Conservation (phyloP, 2,113 vertebrate species). For the Triplophysa siluroides region DNA sequence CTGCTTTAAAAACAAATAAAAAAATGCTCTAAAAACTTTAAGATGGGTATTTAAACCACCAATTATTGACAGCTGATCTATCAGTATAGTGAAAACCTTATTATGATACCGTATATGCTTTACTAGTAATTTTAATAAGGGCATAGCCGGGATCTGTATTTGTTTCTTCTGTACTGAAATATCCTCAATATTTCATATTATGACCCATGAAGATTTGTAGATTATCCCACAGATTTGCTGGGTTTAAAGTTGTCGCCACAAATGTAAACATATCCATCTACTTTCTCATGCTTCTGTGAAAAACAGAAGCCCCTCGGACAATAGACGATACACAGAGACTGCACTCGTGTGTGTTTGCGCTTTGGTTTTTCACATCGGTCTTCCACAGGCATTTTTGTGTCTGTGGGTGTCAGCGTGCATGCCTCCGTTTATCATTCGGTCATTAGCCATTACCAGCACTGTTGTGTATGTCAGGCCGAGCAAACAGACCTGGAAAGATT, state of each 20-base stretch:
- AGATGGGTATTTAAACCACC: too few species aligned
- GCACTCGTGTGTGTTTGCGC: conserved; percentile 33
- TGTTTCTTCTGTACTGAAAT: not conserved
- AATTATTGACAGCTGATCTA: too few species aligned
- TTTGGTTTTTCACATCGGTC: conserved; percentile 35
- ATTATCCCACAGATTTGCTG: conserved; percentile 15
- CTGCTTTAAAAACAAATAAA: too few species aligned
- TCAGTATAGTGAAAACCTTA: too few species aligned
- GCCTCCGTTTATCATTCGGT: conserved; percentile 19
- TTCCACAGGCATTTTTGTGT: conserved; percentile 34
- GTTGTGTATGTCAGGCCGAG: conserved; percentile 59
- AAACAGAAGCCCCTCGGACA: conserved; percentile 40
- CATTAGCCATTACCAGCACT: conserved; percentile 36
- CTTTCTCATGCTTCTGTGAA: conserved; percentile 35
- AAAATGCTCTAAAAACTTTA: too few species aligned
- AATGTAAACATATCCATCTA: conserved; percentile 38
- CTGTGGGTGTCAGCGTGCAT: not conserved
- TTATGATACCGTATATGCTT: too few species aligned
- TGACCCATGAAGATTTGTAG: not conserved
- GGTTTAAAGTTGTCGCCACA: conserved; percentile 16
- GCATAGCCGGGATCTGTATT: not conserved
- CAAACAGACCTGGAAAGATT: conserved; percentile 56
- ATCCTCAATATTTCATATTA: not conserved
- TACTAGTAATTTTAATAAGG: not conserved
- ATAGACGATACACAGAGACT: conserved; percentile 49